These are phyloP conservation scores for Dasyornis broadbenti DNA, from an alignment of 2,113 vertebrate genomes.

Conservation along the genomic window DNA sequence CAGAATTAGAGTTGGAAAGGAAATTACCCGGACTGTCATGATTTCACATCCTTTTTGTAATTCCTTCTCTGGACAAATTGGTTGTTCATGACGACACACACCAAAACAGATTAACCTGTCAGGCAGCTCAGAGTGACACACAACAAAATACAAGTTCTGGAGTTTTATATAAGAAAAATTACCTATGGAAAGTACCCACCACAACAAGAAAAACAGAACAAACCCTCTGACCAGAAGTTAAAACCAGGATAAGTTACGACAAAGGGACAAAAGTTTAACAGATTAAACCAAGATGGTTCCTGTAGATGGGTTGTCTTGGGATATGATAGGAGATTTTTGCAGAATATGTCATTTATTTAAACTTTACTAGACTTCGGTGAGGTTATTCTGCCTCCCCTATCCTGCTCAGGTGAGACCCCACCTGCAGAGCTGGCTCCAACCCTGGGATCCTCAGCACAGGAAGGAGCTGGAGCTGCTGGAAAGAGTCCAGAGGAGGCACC, in stretches of 20 bases:
- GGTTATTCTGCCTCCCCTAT: background rate
- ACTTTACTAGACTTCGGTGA: background rate
- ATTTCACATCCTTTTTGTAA: slow-evolving; percentile 46
- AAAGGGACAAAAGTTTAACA: background rate
- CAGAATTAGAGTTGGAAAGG: slow-evolving; percentile 33
- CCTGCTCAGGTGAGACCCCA: background rate
- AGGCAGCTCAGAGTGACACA: background rate
- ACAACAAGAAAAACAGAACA: background rate
- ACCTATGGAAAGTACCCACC: background rate
- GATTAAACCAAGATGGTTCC: background rate
- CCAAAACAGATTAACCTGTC: background rate
- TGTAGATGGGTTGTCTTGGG: background rate
- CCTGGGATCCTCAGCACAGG: background rate
- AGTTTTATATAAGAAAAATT: background rate
- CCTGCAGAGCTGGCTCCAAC: background rate
- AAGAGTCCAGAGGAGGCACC: background rate
- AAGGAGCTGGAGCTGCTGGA: background rate
- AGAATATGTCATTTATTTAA: background rate
- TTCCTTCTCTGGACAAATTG: slow-evolving; percentile 7
- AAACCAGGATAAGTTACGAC: background rate
- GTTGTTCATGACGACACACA: background rate
- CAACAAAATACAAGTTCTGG: background rate
- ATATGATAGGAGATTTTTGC: background rate
- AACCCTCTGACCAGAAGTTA: background rate
- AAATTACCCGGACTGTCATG: slow-evolving; percentile 6